Evolutionary conservation across 2,797 vertebrate genomes (phyloP).

Genomic region (Acanthornis magna): DNA sequence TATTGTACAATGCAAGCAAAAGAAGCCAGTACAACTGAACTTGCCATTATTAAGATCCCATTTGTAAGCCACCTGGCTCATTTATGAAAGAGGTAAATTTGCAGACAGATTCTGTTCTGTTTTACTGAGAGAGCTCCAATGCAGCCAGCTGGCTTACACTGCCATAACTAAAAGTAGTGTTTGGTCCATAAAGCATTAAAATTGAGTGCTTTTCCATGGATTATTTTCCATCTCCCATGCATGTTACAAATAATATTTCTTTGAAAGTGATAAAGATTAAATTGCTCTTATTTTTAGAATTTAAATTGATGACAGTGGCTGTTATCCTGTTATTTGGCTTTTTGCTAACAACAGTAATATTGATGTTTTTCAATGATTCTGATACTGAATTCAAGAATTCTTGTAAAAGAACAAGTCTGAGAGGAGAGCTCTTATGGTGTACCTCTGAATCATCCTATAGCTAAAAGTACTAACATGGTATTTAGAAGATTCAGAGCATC

Average conservation of each 20-base stretch:
- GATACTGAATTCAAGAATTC: background rate
- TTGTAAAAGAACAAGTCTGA: background rate
- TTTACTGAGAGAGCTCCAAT: background rate
- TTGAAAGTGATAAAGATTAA: background rate
- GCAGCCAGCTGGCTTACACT: background rate
- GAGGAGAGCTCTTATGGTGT: background rate
- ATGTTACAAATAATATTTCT: background rate
- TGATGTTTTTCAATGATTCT: background rate
- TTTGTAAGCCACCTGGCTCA: background rate
- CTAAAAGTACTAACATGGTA: background rate
- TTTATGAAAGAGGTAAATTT: background rate
- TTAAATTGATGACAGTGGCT: background rate
- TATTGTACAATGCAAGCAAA: background rate
- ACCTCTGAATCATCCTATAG: background rate
- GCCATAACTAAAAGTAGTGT: background rate
- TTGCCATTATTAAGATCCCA: background rate
- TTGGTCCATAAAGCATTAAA: background rate
- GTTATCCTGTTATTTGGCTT: background rate
- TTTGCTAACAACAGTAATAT: background rate
- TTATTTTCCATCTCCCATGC: background rate
- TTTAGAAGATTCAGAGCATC: background rate
- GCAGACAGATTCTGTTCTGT: background rate
- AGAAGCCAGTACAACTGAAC: background rate
- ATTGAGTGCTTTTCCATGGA: background rate
- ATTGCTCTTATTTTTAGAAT: background rate